Evolutionary conservation across 2,113 vertebrate genomes (phyloP), one percentile per base, ranked within the genome.

Genomic region (Psittacula cyanocephala): DNA sequence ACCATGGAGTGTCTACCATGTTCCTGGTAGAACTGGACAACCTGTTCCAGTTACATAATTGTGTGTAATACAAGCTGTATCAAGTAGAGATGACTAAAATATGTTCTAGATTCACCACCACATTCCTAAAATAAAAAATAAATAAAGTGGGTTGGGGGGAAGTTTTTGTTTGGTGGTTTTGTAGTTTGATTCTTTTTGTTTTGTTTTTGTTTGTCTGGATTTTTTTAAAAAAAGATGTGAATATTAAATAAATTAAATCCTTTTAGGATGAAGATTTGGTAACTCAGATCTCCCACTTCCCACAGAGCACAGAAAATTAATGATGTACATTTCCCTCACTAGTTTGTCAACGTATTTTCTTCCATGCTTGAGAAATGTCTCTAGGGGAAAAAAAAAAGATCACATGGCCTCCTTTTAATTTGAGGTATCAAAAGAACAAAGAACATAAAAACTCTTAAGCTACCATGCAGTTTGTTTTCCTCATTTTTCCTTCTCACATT

Each of bases 181-280:
- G 33, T 59, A 9, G 13, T 59, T 59, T 59, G 57, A 14, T 0
- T 0, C 2, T 35, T 43, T 82, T 23, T 12, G 1, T 7, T 17
- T 25, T 37, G 28, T 23, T 70, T 64, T 31, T 43, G 31, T 22
- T n/a, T n/a, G 31, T 22, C 22, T 57, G 12, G 19, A 57, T 71
- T n/a, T n/a, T n/a, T n/a, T n/a, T n/a, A 18, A 72, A 43, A 64
- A 44, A 52, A 41, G 19, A 74, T 20, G 13, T 53, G n/a, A 37
- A 53, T 67, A 85, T 81, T 74, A 59, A 75, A 52, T 53, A 55
- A 80, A 65, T 65, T n/a, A 25, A 70, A 44, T 71, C 9, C 6
- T 75, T 7, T 68, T 41, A 68, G 33, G 22, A 19, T 31, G 3
- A 57, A 55, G 39, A 76, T 12, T 27, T 65, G 10, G 27, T 35